These are phyloP conservation scores for Drosophila tani DNA, from an alignment of 1,140 invertebrate genomes.

Conservation along the genomic window DNA sequence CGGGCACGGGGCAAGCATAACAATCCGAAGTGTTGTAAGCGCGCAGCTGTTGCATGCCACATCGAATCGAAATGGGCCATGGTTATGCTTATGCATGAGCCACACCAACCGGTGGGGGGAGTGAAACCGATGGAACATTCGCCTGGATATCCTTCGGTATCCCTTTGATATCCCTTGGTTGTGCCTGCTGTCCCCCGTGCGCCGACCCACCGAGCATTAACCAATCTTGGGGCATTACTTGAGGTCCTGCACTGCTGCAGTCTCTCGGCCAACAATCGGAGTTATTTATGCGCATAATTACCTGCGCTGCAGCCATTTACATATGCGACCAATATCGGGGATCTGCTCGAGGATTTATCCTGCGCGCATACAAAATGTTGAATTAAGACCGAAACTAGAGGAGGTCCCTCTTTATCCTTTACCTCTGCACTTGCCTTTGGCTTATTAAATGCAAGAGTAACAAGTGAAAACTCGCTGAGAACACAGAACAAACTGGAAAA, in stretches of 20 bases:
- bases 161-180: conserved; percentile 1
- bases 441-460: conserved; percentile 60
- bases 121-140: conserved; percentile 6
- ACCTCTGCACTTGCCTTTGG: conserved; percentile 20
- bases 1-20: conserved; percentile 10
- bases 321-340: conserved; percentile 65
- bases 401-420: not conserved
- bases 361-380: conserved; percentile 58
- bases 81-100: conserved; percentile 80
- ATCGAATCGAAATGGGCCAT: conserved; percentile 64
- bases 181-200: not conserved
- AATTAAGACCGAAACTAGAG: conserved; percentile 44
- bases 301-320: conserved; percentile 52
- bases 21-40: conserved; percentile 60
- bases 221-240: conserved; percentile 55
- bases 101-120: not conserved
- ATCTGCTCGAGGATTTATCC: conserved; percentile 57
- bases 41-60: conserved; percentile 77
- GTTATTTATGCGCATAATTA: conserved; percentile 81
- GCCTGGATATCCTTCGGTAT: conserved; percentile 20
- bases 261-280: conserved; percentile 54
- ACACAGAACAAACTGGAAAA: conserved; percentile 61
- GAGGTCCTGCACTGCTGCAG: conserved; percentile 27
- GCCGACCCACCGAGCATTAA: not conserved
- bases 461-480: conserved; percentile 61